These are phyloP conservation scores for Callosobruchus maculatus DNA, from an alignment of 2,888 invertebrate genomes.

Conservation along the genomic window DNA sequence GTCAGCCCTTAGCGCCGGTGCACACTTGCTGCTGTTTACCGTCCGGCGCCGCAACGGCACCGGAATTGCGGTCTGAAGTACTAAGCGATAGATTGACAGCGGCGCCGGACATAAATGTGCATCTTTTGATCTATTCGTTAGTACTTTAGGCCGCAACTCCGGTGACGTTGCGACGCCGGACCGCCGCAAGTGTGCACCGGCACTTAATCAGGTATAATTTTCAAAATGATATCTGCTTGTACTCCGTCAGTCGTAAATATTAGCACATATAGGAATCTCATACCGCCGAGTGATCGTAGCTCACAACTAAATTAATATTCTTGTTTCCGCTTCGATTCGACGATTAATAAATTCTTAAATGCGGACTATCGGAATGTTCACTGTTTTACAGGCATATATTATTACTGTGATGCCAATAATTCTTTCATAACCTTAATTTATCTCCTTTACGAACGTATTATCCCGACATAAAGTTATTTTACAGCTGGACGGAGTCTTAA, in stretches of 20 bases:
- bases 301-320: slow-evolving; percentile 34
- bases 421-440: neutral
- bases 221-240: neutral
- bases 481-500: neutral
- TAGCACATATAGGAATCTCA: neutral
- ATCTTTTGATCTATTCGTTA: too few relatives aligned
- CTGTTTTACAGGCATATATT: slow-evolving; percentile 5
- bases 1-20: too few relatives aligned
- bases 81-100: too few relatives aligned
- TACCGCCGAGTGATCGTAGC: slow-evolving; percentile 30
- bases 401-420: neutral
- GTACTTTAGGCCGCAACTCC: too few relatives aligned
- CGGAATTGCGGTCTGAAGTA: too few relatives aligned
- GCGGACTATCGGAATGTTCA: slow-evolving; percentile 24
- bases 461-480: neutral
- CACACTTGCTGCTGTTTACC: too few relatives aligned
- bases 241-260: neutral
- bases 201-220: neutral
- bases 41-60: too few relatives aligned
- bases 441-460: neutral
- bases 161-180: too few relatives aligned
- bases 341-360: slow-evolving; percentile 31
- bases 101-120: too few relatives aligned
- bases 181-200: too few relatives aligned
- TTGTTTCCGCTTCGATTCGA: slow-evolving; percentile 25